Evolutionary conservation across 2,888 invertebrate genomes (phyloP).

Genomic region (Oscheius sp.): DNA sequence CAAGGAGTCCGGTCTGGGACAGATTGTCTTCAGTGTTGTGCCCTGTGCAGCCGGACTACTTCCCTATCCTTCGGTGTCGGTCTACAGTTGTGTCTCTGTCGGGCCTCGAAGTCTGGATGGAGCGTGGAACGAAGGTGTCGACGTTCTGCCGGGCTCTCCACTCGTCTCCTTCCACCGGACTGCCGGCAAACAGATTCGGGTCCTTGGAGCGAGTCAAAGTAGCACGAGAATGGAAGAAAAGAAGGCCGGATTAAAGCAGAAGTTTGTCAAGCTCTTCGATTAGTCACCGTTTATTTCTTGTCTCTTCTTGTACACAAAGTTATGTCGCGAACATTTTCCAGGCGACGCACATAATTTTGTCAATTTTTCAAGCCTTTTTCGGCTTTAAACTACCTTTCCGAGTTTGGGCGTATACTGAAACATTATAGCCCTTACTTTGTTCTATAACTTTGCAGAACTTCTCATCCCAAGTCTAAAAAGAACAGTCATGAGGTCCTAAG

Average conservation of each 20-base stretch:
- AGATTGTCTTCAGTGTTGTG: conserved; percentile 63
- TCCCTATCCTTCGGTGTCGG: conserved; percentile 68
- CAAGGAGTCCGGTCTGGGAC: conserved; percentile 72
- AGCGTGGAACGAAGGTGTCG: conserved; percentile 24
- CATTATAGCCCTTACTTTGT: too few species aligned
- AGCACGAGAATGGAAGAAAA: conserved; percentile 41
- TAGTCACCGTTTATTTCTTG: conserved; percentile 29
- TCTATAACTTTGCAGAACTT: too few species aligned
- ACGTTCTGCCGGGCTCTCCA: conserved; percentile 55
- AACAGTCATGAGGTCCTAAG: too few species aligned
- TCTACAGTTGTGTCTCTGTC: conserved; percentile 57
- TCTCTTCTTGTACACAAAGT: conserved; percentile 7
- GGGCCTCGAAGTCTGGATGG: conserved; percentile 30
- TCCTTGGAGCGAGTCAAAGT: conserved; percentile 58
- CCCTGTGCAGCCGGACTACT: conserved; percentile 68
- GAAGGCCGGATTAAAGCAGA: conserved; percentile 53
- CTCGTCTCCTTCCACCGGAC: conserved; percentile 66
- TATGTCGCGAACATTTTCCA: too few species aligned
- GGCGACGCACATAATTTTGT: too few species aligned
- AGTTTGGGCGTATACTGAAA: too few species aligned
- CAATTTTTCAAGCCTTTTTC: too few species aligned
- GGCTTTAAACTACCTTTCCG: too few species aligned
- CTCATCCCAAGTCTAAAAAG: too few species aligned
- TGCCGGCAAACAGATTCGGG: conserved; percentile 71
- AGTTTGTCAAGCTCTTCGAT: conserved; percentile 56